Evolutionary conservation across 2,113 vertebrate species (phyloP).

Genomic region (Polypterus senegalus): DNA sequence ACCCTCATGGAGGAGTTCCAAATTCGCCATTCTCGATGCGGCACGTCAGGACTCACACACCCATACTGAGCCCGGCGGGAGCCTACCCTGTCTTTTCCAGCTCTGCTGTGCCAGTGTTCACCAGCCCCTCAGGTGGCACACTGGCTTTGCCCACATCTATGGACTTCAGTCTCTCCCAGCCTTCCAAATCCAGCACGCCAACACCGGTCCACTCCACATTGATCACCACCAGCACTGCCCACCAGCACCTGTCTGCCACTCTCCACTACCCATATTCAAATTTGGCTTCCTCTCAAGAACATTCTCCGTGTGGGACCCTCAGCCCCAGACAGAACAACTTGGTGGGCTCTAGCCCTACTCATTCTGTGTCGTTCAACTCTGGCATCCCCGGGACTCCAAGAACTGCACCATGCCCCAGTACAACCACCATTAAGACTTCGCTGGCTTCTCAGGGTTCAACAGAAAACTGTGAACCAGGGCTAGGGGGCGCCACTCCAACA

Average conservation of each 20-base stretch:
- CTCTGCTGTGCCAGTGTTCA: slow-evolving; percentile 26
- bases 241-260: slow-evolving; percentile 27
- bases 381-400: neutral
- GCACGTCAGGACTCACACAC: slow-evolving; percentile 14
- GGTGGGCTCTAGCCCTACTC: slow-evolving; percentile 31
- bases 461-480: slow-evolving; percentile 7
- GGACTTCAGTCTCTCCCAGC: slow-evolving; percentile 33
- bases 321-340: slow-evolving; percentile 32
- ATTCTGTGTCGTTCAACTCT: slow-evolving; percentile 8
- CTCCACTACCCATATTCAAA: slow-evolving; percentile 31
- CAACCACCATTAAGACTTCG: neutral
- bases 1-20: slow-evolving; percentile 26
- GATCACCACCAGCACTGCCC: slow-evolving; percentile 27
- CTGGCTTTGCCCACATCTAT: slow-evolving; percentile 28
- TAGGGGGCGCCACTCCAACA: slow-evolving; percentile 16
- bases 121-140: slow-evolving; percentile 19
- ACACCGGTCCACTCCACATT: slow-evolving; percentile 35
- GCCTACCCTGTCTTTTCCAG: slow-evolving; percentile 21
- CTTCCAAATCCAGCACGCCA: slow-evolving; percentile 22
- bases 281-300: slow-evolving; percentile 12
- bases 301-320: slow-evolving; percentile 14
- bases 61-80: slow-evolving; percentile 24
- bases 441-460: neutral
- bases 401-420: neutral
- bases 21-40: slow-evolving; percentile 32